These are phyloP conservation scores for Zalophus californianus DNA, from an alignment of 2,797 vertebrate species.

Conservation along the genomic window DNA sequence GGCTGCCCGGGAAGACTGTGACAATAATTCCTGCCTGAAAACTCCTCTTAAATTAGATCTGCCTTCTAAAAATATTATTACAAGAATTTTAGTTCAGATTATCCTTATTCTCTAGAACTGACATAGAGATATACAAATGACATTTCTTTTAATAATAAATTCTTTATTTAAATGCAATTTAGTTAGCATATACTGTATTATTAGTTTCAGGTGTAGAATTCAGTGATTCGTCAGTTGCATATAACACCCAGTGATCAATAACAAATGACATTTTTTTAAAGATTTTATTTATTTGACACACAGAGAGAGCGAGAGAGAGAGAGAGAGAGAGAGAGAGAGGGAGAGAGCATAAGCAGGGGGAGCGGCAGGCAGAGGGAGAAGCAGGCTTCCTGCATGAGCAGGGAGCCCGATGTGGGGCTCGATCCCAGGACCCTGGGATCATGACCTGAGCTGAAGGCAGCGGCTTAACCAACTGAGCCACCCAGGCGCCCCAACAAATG, in stretches of 20 bases:
- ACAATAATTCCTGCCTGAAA: conserved; percentile 71
- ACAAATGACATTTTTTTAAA: conserved; percentile 75
- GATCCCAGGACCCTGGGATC: no score
- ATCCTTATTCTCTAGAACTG: conserved; percentile 81
- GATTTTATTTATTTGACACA: no score
- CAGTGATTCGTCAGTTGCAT: neutral
- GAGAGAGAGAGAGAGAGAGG: no score
- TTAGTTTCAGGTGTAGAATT: neutral
- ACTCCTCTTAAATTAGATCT: conserved; percentile 80
- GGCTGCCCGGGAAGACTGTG: conserved; percentile 6
- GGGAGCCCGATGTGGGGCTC: no score
- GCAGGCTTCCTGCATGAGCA: no score
- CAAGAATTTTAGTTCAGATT: conserved; percentile 79
- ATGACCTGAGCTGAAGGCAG: no score
- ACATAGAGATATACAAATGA: conserved; percentile 80
- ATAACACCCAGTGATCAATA: neutral
- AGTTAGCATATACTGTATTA: neutral
- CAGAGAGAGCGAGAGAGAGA: no score
- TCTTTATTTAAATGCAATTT: neutral
- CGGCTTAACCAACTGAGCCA: no score
- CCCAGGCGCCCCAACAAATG: conserved; percentile 21
- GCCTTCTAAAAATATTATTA: conserved; percentile 84
- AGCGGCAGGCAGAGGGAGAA: no score
- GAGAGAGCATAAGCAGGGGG: no score
- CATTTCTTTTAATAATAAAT: conserved; percentile 62